Percentiles rank a stretch among this genome's conserved stretches.
Evolutionary conservation across 2,797 vertebrate species (phyloP).

Genomic region (Dallia pectoralis): DNA sequence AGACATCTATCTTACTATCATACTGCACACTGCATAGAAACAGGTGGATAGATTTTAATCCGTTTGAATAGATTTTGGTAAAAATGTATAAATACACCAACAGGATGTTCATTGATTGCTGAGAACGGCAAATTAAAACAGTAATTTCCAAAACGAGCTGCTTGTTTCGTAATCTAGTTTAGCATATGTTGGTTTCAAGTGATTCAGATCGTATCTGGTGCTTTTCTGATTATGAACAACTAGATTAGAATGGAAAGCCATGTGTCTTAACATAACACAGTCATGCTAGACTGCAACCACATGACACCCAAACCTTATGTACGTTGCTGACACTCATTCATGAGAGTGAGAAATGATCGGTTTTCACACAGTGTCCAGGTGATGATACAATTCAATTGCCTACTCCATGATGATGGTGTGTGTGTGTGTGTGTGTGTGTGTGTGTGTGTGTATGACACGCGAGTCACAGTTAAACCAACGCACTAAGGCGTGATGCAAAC

Average conservation of each 20-base stretch:
- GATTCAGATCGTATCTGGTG: not conserved
- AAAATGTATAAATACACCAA: no score
- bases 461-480: not conserved
- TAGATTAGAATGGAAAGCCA: not conserved
- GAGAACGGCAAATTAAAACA: not conserved
- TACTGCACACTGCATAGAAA: no score
- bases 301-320: not conserved
- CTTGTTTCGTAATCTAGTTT: not conserved
- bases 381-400: constrained; percentile 6
- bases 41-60: no score
- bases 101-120: not conserved
- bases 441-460: not conserved
- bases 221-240: not conserved
- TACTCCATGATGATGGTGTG: not conserved
- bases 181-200: not conserved
- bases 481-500: not conserved
- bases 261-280: not conserved
- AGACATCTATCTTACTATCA: no score
- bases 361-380: constrained; percentile 9
- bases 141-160: not conserved
- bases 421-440: not conserved
- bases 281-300: not conserved
- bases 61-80: no score
- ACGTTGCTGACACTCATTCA: not conserved
- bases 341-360: not conserved